These are phyloP conservation scores for Hemistola chrysoprasaria DNA, from an alignment of 2,888 invertebrate genomes.

Conservation along the genomic window DNA sequence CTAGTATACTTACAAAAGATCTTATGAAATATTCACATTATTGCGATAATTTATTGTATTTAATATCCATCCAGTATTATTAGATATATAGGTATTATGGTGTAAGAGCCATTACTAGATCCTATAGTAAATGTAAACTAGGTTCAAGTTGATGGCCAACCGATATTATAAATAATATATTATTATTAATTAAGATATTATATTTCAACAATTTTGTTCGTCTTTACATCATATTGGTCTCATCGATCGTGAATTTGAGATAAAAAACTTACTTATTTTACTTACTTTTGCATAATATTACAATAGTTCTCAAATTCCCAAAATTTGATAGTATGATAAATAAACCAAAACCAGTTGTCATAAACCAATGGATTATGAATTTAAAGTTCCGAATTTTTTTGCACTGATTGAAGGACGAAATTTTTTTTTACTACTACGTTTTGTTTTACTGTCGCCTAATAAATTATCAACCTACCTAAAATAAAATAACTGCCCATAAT, in stretches of 20 bases:
- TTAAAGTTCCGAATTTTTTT: no score
- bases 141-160: conserved; percentile 58
- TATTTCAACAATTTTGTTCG: conserved; percentile 7
- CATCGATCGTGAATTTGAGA: conserved; percentile 40
- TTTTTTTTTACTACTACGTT: no score
- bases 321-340: no score
- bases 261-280: no score
- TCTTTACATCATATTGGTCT: conserved; percentile 35
- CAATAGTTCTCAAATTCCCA: no score
- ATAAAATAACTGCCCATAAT: no score
- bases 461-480: no score
- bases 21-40: conserved; percentile 76
- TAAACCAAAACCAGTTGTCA: no score
- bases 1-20: conserved; percentile 75
- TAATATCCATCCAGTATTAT: conserved; percentile 81
- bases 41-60: conserved; percentile 74
- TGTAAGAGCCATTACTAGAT: conserved; percentile 61
- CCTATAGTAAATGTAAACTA: conserved; percentile 64
- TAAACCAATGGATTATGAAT: no score
- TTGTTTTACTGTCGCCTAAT: no score
- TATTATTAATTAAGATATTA: conserved; percentile 21
- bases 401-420: no score
- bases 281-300: no score
- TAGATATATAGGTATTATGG: conserved; percentile 73
- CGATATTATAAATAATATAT: conserved; percentile 33